Conservation (phyloP, 2,888 invertebrate species). For the Eupithecia tripunctaria region DNA sequence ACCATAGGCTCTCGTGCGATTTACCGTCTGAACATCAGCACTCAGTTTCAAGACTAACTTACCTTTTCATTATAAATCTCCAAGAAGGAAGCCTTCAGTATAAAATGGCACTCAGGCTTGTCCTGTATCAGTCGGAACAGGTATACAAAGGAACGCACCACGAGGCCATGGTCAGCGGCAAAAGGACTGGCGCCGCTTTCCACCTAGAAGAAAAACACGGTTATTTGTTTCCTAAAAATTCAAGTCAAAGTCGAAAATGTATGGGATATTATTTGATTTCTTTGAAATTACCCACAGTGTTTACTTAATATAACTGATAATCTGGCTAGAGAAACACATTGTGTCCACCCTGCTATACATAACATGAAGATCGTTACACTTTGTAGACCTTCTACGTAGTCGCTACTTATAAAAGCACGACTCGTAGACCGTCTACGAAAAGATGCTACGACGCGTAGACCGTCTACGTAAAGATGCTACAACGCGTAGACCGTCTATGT, state of each 20-base stretch:
- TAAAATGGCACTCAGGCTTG: constrained; percentile 90
- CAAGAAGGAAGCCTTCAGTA: constrained; percentile 95
- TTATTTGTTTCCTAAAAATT: too few relatives aligned
- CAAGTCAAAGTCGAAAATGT: too few relatives aligned
- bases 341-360: neutral
- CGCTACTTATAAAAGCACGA: too few relatives aligned
- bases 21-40: neutral
- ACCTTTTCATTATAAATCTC: constrained; percentile 99
- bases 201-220: constrained; percentile 82
- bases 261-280: too few relatives aligned
- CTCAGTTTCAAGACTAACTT: constrained; percentile 77
- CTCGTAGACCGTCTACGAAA: too few relatives aligned
- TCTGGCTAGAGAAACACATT: neutral
- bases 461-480: too few relatives aligned
- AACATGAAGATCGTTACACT: neutral
- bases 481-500: too few relatives aligned
- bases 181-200: constrained; percentile 86
- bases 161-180: constrained; percentile 92
- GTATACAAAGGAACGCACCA: constrained; percentile 95
- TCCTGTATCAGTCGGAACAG: constrained; percentile 93
- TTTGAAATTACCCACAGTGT: too few relatives aligned
- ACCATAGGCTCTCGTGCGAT: too few relatives aligned
- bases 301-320: neutral
- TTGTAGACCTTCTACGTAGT: neutral
- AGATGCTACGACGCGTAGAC: too few relatives aligned